Base-by-base conservation (phyloP, 2,797 vertebrate species). In the Acridotheres tristis region DNA sequence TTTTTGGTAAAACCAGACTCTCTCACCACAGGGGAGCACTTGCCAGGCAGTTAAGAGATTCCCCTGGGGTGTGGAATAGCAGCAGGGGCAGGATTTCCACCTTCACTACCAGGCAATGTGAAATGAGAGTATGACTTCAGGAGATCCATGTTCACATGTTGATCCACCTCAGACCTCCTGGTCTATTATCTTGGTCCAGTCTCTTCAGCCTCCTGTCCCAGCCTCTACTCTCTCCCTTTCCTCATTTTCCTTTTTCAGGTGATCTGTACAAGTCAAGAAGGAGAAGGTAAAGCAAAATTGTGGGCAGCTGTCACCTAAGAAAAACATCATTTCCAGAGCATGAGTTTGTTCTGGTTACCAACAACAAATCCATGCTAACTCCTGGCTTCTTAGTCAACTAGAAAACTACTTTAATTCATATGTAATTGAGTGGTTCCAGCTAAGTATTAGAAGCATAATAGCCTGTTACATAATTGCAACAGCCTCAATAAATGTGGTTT, bases 381-480 rank as follows among this genome's bases (percentile, higher is more conserved):
- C 34, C 40, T 53, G 45, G 13, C 36, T 86, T 73, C 76, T 68
- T 34, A 87, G 53, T 67, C 93, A 95, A 91, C 76, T 75, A 88
- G 76, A 82, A 85, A 88, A 91, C 8, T 55, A 90, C 42, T 88
- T 80, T 50, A 96, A 94, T 94, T 89, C 32, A 25, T 78, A 73
- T 59, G 36, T 86, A 96, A 93, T 78, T 88, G 42, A 90, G 71
- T 45, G 61, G 65, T 93, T 87, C 88, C 95, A 96, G 81, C 42
- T 96, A 96, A 21, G 50, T 92, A 96, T 93, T 95, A 86, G 71
- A 92, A 96, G 89, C 91, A 95, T 96, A 91, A 93, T 86, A 94
- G 72, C 25, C 16, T 47, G 63, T 95, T 96, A 95, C 76, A 92
- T 96, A 97, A 94, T 82, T 73, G 68, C 59, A 88, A 71, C 61